Conservation (phyloP, 2,888 invertebrate genomes). For the Heliconius ethilla region DNA sequence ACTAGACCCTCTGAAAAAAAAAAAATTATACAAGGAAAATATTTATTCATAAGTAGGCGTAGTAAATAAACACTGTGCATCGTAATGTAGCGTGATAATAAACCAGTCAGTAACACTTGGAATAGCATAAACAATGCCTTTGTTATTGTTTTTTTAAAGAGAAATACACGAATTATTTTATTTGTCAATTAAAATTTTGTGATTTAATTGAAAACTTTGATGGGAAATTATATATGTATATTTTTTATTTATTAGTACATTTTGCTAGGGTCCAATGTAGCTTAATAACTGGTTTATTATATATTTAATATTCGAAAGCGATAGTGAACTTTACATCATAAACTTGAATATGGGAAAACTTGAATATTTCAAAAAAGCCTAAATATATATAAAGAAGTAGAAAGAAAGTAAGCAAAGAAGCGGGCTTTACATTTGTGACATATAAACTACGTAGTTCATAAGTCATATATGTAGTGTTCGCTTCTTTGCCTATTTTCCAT, state of each 20-base stretch:
- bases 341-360: background rate
- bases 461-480: background rate
- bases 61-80: conserved; percentile 2
- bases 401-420: background rate
- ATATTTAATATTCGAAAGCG: background rate
- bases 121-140: background rate
- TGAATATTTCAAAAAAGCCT: too few relatives aligned
- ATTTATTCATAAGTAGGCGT: background rate
- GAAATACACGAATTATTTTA: background rate
- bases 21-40: background rate
- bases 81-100: background rate
- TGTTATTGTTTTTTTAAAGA: background rate
- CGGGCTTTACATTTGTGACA: background rate
- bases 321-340: background rate
- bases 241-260: background rate
- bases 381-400: too few relatives aligned
- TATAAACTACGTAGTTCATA: too few relatives aligned
- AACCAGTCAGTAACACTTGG: background rate
- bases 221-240: too few relatives aligned
- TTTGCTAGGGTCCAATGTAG: too few relatives aligned
- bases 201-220: background rate
- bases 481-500: background rate
- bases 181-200: background rate
- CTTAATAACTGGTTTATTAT: background rate
- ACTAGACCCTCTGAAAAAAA: too few relatives aligned